Percentiles rank a stretch among this genome's conserved stretches.
Evolutionary conservation across 1,140 invertebrate genomes (phyloP).

Genomic region (Trypoxylus dichotomus): DNA sequence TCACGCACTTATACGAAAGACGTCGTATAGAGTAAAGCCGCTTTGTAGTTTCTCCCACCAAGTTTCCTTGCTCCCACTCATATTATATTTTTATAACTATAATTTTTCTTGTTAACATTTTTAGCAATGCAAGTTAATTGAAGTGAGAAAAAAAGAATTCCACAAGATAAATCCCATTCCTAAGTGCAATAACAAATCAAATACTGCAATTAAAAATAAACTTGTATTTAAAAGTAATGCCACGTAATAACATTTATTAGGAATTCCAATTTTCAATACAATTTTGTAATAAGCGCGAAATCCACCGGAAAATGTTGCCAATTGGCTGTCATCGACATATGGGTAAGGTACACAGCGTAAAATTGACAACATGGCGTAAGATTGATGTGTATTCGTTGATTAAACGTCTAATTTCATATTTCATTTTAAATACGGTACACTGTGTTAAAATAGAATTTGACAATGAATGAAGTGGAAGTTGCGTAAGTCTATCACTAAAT

Average conservation of each 20-base stretch:
- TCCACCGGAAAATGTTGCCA: neutral
- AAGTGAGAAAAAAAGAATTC: no score
- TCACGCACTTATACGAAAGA: slow-evolving; percentile 16
- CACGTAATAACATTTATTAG: neutral
- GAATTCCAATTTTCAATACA: neutral
- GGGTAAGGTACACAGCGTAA: neutral
- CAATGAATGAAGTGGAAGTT: neutral
- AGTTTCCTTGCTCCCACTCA: slow-evolving; percentile 37
- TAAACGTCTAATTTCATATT: neutral
- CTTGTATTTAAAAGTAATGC: neutral
- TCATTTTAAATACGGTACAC: neutral
- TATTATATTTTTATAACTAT: slow-evolving; percentile 38
- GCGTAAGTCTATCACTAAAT: neutral
- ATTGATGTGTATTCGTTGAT: neutral
- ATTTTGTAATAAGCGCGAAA: neutral
- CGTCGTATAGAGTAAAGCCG: slow-evolving; percentile 19
- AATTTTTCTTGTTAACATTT: slow-evolving; percentile 2
- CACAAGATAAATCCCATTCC: neutral
- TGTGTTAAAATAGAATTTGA: neutral
- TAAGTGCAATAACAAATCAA: neutral
- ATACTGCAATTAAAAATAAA: neutral
- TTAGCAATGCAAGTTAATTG: neutral
- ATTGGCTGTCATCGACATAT: no score
- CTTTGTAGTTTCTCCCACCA: slow-evolving; percentile 36
- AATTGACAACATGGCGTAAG: slow-evolving; percentile 16